These are phyloP conservation scores for Zophobas atratus DNA, from an alignment of 1,140 invertebrate genomes.

Conservation along the genomic window DNA sequence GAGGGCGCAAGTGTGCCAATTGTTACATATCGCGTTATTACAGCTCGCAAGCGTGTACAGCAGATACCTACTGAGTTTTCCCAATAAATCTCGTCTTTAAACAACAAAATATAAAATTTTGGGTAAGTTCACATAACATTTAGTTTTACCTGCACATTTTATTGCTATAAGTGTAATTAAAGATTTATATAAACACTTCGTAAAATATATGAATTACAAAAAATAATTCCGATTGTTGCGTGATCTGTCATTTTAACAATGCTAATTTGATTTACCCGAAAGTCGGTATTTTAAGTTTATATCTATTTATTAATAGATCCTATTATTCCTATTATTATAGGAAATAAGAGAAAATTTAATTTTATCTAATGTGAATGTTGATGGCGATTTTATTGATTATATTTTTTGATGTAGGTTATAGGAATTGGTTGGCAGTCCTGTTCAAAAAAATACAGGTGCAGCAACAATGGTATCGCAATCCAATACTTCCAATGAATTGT, in stretches of 20 bases:
- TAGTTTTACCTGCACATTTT: too few relatives aligned
- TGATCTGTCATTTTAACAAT: conserved; percentile 10
- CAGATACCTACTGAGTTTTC: neutral
- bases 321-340: too few relatives aligned
- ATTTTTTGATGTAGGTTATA: conserved; percentile 15
- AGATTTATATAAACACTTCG: neutral
- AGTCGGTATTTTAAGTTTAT: too few relatives aligned
- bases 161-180: too few relatives aligned
- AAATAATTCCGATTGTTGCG: conserved; percentile 14
- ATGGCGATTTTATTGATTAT: neutral
- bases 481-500: conserved; percentile 65
- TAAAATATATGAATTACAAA: neutral
- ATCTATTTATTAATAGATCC: too few relatives aligned
- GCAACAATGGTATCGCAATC: conserved; percentile 28
- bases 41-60: neutral
- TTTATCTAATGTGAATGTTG: neutral
- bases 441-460: neutral
- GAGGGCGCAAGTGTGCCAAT: conserved; percentile 31
- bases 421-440: conserved; percentile 15
- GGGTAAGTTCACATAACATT: neutral
- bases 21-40: conserved; percentile 10
- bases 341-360: neutral
- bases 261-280: too few relatives aligned
- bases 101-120: conserved; percentile 1
- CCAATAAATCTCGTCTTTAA: conserved; percentile 5